Evolutionary conservation across 2,797 vertebrate species (phyloP).

Genomic region (Sebastolobus alascanus): DNA sequence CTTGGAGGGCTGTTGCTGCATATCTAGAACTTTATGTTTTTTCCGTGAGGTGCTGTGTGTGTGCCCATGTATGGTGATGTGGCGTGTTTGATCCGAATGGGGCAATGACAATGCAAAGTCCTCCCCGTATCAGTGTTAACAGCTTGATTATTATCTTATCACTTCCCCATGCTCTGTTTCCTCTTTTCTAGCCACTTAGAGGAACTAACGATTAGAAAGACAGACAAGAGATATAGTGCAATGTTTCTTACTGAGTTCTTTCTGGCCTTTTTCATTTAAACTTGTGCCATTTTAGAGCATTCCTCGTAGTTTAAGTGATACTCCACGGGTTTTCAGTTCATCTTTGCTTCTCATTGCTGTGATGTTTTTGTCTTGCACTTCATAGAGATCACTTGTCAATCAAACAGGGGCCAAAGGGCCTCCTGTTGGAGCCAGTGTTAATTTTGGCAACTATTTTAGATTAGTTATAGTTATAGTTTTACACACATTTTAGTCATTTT

Average conservation of each 20-base stretch:
- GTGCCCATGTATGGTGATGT: not conserved
- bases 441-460: no score
- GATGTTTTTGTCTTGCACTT: not conserved
- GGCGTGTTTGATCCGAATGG: not conserved
- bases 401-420: not conserved
- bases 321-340: not conserved
- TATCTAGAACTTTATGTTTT: not conserved
- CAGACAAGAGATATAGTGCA: not conserved
- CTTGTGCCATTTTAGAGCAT: not conserved
- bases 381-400: not conserved
- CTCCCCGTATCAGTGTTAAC: conserved; percentile 28
- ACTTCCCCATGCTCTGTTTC: conserved; percentile 26
- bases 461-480: no score
- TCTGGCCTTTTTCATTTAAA: not conserved
- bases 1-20: not conserved
- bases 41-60: not conserved
- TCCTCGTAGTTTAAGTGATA: not conserved
- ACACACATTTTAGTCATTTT: no score
- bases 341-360: not conserved
- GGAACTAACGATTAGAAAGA: not conserved
- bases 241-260: not conserved
- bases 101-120: conserved; percentile 37
- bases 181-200: not conserved
- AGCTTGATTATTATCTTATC: conserved; percentile 39
- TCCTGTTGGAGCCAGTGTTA: not conserved